A percentile compares a stretch with the other conserved stretches of the same genome.
These are phyloP conservation scores for Calephelis virginiensis DNA, from an alignment of 1,140 invertebrate genomes.

Conservation along the genomic window DNA sequence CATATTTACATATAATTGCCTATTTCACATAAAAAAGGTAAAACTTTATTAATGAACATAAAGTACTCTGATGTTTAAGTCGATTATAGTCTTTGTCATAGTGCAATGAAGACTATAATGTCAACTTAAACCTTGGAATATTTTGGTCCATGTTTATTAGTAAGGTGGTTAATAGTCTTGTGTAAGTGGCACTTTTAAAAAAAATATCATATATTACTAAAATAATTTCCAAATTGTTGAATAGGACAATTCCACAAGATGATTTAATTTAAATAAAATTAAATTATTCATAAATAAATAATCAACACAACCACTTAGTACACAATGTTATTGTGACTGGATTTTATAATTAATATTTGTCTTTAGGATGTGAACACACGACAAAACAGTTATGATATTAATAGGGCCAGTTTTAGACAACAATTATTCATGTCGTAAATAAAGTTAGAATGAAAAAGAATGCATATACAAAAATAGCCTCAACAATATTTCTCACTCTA, in stretches of 20 bases:
- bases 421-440: neutral
- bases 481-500: no score
- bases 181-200: neutral
- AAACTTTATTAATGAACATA: no score
- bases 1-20: no score
- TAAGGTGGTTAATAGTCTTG: neutral
- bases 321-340: slow-evolving; percentile 10
- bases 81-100: no score
- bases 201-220: slow-evolving; percentile 1
- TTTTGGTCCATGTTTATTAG: no score
- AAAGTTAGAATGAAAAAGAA: no score
- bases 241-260: slow-evolving; percentile 37
- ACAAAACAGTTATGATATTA: neutral
- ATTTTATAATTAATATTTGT: slow-evolving; percentile 3
- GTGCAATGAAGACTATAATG: no score
- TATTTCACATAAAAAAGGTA: no score
- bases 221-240: neutral
- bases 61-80: no score
- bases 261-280: slow-evolving; percentile 70
- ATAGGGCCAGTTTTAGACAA: neutral
- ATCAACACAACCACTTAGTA: slow-evolving; percentile 63
- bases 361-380: neutral
- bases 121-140: no score
- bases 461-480: no score
- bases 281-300: slow-evolving; percentile 75